These are phyloP conservation scores for Chaetops frenatus DNA, from an alignment of 2,113 vertebrate species.

Conservation along the genomic window DNA sequence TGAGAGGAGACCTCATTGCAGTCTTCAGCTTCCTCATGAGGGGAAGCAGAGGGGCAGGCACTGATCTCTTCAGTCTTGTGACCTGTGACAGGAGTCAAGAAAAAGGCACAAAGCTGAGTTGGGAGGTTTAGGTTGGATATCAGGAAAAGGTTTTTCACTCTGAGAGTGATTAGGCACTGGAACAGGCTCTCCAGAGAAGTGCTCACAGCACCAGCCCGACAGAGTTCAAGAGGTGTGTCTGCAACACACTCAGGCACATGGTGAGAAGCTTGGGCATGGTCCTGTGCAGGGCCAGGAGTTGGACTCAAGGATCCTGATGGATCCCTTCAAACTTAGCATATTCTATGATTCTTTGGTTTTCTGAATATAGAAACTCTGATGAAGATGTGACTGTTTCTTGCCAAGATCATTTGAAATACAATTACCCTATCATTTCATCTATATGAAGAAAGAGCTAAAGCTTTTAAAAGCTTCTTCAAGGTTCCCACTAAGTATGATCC, in stretches of 20 bases:
- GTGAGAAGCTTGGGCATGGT: background rate
- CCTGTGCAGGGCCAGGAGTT: background rate
- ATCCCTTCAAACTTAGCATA: background rate
- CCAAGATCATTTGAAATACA: background rate
- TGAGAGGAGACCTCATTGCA: background rate
- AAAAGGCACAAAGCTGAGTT: background rate
- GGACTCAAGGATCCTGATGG: background rate
- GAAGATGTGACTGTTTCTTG: background rate
- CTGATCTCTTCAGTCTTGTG: background rate
- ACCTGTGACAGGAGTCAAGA: background rate
- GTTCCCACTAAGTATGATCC: background rate
- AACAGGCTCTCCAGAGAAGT: background rate
- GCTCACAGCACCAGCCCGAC: background rate
- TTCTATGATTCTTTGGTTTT: background rate
- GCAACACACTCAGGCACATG: rapidly evolving
- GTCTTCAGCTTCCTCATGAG: rapidly evolving
- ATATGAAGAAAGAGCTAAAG: background rate
- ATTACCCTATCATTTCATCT: background rate
- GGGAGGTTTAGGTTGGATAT: background rate
- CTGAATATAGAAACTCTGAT: background rate
- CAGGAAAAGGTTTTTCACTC: background rate
- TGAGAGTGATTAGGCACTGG: rapidly evolving
- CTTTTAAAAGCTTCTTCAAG: background rate
- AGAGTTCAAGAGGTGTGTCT: background rate
- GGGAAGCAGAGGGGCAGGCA: background rate